Evolutionary conservation across 1,140 invertebrate genomes (phyloP).

Genomic region (Gonioctena quinquepunctata): DNA sequence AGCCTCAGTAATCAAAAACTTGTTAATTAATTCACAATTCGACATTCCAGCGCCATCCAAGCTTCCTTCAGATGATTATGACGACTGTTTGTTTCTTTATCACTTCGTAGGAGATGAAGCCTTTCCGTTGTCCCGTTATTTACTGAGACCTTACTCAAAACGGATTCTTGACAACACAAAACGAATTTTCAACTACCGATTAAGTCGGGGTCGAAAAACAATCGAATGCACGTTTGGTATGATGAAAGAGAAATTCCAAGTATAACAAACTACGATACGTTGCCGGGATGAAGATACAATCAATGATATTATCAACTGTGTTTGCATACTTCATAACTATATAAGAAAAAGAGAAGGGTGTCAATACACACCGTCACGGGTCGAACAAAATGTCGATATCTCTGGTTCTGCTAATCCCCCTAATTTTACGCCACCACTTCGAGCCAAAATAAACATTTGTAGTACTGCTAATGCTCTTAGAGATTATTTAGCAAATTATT

Average conservation of each 20-base stretch:
- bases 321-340: constrained; percentile 20
- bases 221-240: too few relatives aligned
- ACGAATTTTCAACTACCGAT: constrained; percentile 49
- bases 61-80: not conserved
- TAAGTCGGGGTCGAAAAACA: not conserved
- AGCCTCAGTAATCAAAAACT: constrained; percentile 18
- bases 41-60: constrained; percentile 9
- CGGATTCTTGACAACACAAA: constrained; percentile 34
- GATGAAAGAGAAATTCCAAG: constrained; percentile 1
- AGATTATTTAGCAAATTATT: constrained; percentile 30
- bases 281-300: not conserved
- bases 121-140: constrained; percentile 40
- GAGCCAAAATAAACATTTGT: not conserved
- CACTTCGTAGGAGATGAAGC: constrained; percentile 34
- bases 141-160: too few relatives aligned
- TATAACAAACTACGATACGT: not conserved
- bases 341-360: constrained; percentile 22
- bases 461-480: constrained; percentile 8
- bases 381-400: constrained; percentile 1
- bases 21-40: constrained; percentile 5
- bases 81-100: too few relatives aligned
- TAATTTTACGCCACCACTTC: not conserved
- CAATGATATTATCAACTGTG: constrained; percentile 16
- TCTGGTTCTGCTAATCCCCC: not conserved
- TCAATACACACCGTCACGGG: constrained; percentile 3